Percentiles rank a stretch among this genome's conserved stretches.
Evolutionary conservation across 2,888 invertebrate species (phyloP).

Genomic region (Fragum whitleyi): DNA sequence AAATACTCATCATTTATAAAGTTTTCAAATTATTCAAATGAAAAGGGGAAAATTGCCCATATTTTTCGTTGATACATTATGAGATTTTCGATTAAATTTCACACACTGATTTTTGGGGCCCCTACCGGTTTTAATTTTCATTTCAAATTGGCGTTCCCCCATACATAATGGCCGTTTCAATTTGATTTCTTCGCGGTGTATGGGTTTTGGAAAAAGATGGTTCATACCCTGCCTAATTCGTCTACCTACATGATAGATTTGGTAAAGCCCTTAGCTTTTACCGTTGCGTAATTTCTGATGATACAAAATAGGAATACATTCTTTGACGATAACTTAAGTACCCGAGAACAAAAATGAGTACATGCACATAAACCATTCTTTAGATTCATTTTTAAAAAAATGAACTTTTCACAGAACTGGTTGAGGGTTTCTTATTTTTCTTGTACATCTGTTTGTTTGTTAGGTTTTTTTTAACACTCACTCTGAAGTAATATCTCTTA

Average conservation of each 20-base stretch:
- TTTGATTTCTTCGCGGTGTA: constrained; percentile 23
- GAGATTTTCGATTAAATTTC: constrained; percentile 29
- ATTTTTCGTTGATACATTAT: constrained; percentile 27
- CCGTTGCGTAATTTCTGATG: too few species aligned
- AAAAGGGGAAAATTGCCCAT: constrained; percentile 16
- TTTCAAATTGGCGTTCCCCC: constrained; percentile 21
- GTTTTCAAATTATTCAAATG: neutral
- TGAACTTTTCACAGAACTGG: too few species aligned
- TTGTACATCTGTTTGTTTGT: too few species aligned
- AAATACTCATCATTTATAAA: constrained; percentile 42
- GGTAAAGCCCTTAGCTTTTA: neutral
- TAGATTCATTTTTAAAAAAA: too few species aligned
- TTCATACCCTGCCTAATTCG: constrained; percentile 1
- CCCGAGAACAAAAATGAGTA: too few species aligned
- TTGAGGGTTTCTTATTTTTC: too few species aligned
- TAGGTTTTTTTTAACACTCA: too few species aligned
- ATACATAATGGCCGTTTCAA: constrained; percentile 24
- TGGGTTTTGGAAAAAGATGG: constrained; percentile 8
- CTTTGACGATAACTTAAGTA: too few species aligned
- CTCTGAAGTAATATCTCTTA: too few species aligned
- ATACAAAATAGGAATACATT: too few species aligned
- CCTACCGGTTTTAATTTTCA: constrained; percentile 26
- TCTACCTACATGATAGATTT: constrained; percentile 4
- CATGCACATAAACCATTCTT: too few species aligned
- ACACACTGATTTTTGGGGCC: constrained; percentile 2